These are phyloP conservation scores for Criorhina ranunculi DNA, from an alignment of 2,888 invertebrate genomes.

Conservation along the genomic window DNA sequence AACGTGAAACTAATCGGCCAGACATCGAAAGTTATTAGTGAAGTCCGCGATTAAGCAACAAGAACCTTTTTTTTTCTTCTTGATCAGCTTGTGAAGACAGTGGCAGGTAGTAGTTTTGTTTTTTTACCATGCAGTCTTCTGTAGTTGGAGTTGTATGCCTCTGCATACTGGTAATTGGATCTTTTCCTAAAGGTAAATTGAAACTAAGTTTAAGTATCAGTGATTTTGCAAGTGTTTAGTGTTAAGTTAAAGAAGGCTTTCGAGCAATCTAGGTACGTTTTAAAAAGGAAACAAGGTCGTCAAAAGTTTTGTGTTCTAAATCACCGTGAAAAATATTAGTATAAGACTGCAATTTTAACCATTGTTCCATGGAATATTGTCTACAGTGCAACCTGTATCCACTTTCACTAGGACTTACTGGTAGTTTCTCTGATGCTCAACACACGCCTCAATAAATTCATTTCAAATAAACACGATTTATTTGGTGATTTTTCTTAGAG, in stretches of 20 bases:
- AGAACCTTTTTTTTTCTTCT: constrained; percentile 9
- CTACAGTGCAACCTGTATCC: too few relatives aligned
- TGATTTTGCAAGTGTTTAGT: not conserved
- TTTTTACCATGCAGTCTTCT: constrained; percentile 24
- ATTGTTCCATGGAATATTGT: too few relatives aligned
- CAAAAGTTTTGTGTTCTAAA: too few relatives aligned
- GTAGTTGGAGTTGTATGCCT: constrained; percentile 28
- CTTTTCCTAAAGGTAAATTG: constrained; percentile 51
- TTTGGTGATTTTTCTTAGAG: not conserved
- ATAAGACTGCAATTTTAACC: too few relatives aligned
- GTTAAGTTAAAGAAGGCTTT: not conserved
- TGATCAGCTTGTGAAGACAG: not conserved
- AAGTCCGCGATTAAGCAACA: constrained; percentile 3
- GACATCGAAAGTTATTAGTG: constrained; percentile 31
- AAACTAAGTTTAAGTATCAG: not conserved
- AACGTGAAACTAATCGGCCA: constrained; percentile 63
- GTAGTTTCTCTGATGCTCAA: not conserved
- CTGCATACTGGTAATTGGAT: constrained; percentile 38
- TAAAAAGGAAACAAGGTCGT: too few relatives aligned
- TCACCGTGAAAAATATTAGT: too few relatives aligned
- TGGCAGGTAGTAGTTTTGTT: not conserved
- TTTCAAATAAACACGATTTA: not conserved
- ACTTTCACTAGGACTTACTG: not conserved
- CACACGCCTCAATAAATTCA: not conserved
- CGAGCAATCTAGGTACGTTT: too few relatives aligned